Percentiles rank a stretch among this genome's conserved stretches.
Evolutionary conservation across 2,113 vertebrate genomes (phyloP).

Genomic region (Gymnogyps californianus): DNA sequence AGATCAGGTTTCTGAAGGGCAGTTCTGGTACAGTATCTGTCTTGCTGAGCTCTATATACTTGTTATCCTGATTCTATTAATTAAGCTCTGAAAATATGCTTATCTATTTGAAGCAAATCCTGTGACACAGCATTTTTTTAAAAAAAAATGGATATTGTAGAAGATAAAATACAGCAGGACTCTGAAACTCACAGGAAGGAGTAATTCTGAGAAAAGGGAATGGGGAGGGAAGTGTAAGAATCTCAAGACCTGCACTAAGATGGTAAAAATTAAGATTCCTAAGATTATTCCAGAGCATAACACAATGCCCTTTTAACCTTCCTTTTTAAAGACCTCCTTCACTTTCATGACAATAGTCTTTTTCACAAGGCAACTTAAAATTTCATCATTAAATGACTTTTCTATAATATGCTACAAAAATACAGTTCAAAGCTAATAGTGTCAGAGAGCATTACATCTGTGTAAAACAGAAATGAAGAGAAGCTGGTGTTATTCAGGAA

Average conservation of each 20-base stretch:
- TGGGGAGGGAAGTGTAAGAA: background rate
- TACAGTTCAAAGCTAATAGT: background rate
- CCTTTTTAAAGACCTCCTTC: background rate
- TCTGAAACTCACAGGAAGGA: background rate
- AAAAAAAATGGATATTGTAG: background rate
- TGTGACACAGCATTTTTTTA: background rate
- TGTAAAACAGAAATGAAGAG: background rate
- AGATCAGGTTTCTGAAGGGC: background rate
- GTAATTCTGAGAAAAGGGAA: background rate
- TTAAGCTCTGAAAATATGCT: background rate
- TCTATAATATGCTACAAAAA: background rate
- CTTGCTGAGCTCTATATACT: background rate
- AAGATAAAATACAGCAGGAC: background rate
- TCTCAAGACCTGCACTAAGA: background rate
- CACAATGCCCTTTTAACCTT: background rate
- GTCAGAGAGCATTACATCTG: background rate
- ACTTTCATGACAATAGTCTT: background rate
- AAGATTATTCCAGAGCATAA: background rate
- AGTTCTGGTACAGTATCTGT: background rate
- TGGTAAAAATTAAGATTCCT: background rate
- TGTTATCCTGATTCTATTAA: background rate
- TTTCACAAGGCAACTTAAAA: background rate
- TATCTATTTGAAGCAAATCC: background rate
- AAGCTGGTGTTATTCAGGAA: background rate
- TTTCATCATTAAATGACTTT: background rate